These are phyloP conservation scores for Cactoblastis cactorum DNA, from an alignment of 2,888 invertebrate genomes.

Conservation along the genomic window DNA sequence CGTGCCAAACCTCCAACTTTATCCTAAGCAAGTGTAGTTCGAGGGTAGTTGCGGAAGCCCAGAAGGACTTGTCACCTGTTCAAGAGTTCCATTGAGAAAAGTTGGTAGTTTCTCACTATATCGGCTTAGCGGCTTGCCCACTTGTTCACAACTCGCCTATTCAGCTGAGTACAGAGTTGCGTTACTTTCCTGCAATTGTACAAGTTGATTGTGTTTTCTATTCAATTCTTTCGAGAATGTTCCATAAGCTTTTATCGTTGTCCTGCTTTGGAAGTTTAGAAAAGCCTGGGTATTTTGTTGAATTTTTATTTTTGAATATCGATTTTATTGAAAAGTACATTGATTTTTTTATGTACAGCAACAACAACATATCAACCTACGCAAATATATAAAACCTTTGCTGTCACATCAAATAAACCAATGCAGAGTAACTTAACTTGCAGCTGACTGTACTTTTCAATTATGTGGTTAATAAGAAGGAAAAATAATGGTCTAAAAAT, in stretches of 20 bases:
- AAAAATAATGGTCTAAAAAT: too few relatives aligned
- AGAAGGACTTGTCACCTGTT: conserved; percentile 54
- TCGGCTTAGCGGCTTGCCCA: conserved; percentile 70
- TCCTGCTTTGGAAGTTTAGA: conserved; percentile 1
- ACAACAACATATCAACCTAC: too few relatives aligned
- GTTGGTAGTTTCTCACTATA: conserved; percentile 57
- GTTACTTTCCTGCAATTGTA: conserved; percentile 54
- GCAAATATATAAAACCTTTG: too few relatives aligned
- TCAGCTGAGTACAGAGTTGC: conserved; percentile 54
- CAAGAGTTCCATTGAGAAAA: conserved; percentile 60
- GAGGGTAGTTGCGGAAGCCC: conserved; percentile 29
- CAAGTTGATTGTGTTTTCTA: conserved; percentile 44
- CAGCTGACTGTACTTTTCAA: neutral
- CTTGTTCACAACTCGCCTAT: conserved; percentile 58
- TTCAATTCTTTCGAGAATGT: conserved; percentile 26
- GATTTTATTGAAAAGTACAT: too few relatives aligned
- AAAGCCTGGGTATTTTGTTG: neutral
- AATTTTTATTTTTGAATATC: neutral
- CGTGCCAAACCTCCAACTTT: conserved; percentile 18
- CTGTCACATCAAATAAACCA: too few relatives aligned
- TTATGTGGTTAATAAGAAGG: too few relatives aligned
- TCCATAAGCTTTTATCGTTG: conserved; percentile 16
- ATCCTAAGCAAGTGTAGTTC: conserved; percentile 31
- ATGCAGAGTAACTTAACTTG: too few relatives aligned
- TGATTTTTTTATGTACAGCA: too few relatives aligned